phyloP scores from a whole-genome alignment of 2,888 invertebrate species.

The Neuroscelio doddi region DNA sequence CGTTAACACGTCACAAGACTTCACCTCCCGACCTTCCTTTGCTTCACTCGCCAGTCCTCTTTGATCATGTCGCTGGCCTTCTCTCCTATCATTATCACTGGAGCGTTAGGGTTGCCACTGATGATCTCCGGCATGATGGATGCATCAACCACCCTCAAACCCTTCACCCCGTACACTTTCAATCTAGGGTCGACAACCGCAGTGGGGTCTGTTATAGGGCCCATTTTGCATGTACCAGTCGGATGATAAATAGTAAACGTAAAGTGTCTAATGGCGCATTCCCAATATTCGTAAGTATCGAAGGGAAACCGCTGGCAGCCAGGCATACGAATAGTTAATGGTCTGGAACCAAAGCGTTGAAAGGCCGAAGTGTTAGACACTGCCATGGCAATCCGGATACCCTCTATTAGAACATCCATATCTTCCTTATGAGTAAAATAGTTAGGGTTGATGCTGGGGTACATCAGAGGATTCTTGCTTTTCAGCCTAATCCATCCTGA shows the following conservation, averaged over 20 bases:
- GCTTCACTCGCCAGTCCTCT: conserved; percentile 79
- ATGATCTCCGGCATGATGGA: conserved; percentile 92
- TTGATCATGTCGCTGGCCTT: conserved; percentile 92
- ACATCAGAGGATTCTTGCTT: conserved; percentile 85
- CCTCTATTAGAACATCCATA: conserved; percentile 84
- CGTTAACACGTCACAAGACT: too few species aligned
- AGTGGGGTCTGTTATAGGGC: conserved; percentile 81
- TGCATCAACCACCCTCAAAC: conserved; percentile 86
- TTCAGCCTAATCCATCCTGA: conserved; percentile 89
- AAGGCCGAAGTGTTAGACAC: conserved; percentile 87
- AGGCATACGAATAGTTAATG: conserved; percentile 86
- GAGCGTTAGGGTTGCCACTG: conserved; percentile 93
- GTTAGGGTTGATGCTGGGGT: conserved; percentile 92
- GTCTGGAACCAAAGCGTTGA: conserved; percentile 84
- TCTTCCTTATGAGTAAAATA: conserved; percentile 92
- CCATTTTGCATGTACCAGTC: conserved; percentile 90
- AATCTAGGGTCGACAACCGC: conserved; percentile 87
- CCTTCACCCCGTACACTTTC: conserved; percentile 84
- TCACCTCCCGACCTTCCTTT: conserved; percentile 37
- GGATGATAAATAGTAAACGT: conserved; percentile 90
- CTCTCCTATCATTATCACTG: conserved; percentile 92
- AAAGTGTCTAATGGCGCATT: conserved; percentile 86
- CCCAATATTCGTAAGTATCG: conserved; percentile 90
- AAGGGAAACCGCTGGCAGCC: conserved; percentile 83
- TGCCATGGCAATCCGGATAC: conserved; percentile 87